phyloP scores from a whole-genome alignment of 2,113 vertebrate species.

The Platysternon megacephalum region DNA sequence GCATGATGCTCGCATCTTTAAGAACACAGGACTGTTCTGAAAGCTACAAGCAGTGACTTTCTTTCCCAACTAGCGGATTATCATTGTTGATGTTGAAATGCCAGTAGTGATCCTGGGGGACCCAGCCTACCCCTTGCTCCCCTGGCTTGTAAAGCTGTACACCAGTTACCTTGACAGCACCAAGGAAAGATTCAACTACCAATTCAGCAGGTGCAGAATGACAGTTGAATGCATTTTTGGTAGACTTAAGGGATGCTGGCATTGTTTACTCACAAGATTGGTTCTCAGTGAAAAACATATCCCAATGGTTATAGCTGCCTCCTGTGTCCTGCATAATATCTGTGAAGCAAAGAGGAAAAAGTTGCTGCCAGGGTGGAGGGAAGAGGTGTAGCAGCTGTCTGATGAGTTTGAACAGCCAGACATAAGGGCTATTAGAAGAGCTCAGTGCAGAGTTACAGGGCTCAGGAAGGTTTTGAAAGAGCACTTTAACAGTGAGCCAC shows the following conservation, averaged over 20 bases:
- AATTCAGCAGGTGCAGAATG: neutral
- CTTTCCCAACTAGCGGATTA: neutral
- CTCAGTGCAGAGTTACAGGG: neutral
- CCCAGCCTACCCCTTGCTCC: neutral
- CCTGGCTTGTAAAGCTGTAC: neutral
- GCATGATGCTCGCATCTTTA: no score
- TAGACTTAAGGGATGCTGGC: neutral
- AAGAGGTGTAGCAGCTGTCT: no score
- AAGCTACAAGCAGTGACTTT: neutral
- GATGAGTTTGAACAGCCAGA: neutral
- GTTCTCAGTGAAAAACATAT: neutral
- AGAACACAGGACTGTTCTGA: neutral
- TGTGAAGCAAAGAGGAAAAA: neutral
- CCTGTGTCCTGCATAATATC: neutral
- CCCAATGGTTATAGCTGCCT: neutral
- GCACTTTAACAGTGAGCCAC: neutral
- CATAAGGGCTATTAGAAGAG: neutral
- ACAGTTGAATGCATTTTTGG: neutral
- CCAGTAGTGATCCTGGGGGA: neutral
- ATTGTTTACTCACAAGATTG: neutral
- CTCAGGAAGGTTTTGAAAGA: neutral
- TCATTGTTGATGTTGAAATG: neutral
- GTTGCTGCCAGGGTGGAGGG: neutral
- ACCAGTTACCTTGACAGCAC: neutral
- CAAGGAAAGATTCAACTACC: neutral